Base-by-base conservation (phyloP, 92 coral and sea anemone species). In the Virgularia gustaviana region DNA sequence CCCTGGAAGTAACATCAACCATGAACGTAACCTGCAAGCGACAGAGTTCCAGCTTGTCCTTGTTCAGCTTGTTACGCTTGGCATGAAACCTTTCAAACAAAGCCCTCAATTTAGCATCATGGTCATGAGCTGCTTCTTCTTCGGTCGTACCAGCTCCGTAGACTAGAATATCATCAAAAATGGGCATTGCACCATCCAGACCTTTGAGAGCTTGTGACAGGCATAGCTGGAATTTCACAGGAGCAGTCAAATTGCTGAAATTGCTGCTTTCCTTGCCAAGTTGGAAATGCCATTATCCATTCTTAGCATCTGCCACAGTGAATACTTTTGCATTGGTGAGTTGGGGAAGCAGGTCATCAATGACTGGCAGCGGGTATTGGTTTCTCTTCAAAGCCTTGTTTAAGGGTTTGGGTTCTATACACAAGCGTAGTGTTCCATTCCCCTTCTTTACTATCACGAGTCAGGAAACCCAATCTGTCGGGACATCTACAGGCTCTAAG, bases 401-500 rank as follows among this genome's bases (percentile, higher is more conserved):
- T 18, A 77, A 51, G 7, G 53, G 37, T 56, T 45, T 39, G 23
- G 62, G 75, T 32, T 72, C 70, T 8, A 72, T 55, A 34, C 78
- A 72, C 16, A 54, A 53, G 11, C 78, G 22, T 72, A 52, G 41
- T 28, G 49, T 72, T 1, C 71, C 71, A 72, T 57, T 72, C 31
- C 64, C 31, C 71, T 55, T 72, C 38, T 37, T 27, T 1, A 20
- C 35, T 0, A 72, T 54, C 12, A 57, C 78, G 42, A 72, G 36
- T 13, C 37, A 52, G 2, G 55, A 72, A 9, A 36, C 71, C 80
- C 85, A 80, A 12, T 80, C 75, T 13, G 85, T 80, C 3, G 81
- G 53, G 8, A 42, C 70, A 32, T 75, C 85, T 15, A 75, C 81
- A 25, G 70, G 77, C 49, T 25, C 35, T 31, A 81, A 29, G 45